These are phyloP conservation scores for Acrobasis suavella DNA, from an alignment of 2,888 invertebrate genomes.

Conservation along the genomic window DNA sequence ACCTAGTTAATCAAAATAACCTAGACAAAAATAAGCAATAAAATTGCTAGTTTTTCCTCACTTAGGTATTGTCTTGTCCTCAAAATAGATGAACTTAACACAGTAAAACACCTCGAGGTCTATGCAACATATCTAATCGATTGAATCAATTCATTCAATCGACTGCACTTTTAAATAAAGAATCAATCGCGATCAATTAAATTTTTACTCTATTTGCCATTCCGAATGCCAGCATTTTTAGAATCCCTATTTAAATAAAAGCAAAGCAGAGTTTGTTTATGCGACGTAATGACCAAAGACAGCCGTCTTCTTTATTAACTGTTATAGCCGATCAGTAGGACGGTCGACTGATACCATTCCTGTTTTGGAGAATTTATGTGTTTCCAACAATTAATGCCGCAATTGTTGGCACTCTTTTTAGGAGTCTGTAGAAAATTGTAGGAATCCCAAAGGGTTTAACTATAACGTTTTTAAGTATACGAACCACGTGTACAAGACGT, in stretches of 20 bases:
- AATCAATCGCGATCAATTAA: conserved; percentile 18
- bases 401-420: conserved; percentile 34
- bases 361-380: conserved; percentile 50
- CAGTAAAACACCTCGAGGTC: not conserved
- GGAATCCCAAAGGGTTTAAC: too few species aligned
- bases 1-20: too few species aligned
- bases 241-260: conserved; percentile 31
- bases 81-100: too few species aligned
- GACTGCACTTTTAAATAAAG: conserved; percentile 16
- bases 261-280: conserved; percentile 20
- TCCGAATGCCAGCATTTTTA: conserved; percentile 28
- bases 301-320: conserved; percentile 20
- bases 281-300: conserved; percentile 18
- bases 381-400: conserved; percentile 54
- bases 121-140: not conserved
- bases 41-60: too few species aligned
- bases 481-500: too few species aligned
- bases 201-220: conserved; percentile 12
- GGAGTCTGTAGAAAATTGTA: conserved; percentile 1
- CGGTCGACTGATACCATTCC: conserved; percentile 24
- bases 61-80: too few species aligned
- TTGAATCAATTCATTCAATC: not conserved
- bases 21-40: too few species aligned
- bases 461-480: too few species aligned
- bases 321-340: conserved; percentile 21